Conservation (phyloP, 2,888 invertebrate species). For the Oxystoma pomonae region DNA sequence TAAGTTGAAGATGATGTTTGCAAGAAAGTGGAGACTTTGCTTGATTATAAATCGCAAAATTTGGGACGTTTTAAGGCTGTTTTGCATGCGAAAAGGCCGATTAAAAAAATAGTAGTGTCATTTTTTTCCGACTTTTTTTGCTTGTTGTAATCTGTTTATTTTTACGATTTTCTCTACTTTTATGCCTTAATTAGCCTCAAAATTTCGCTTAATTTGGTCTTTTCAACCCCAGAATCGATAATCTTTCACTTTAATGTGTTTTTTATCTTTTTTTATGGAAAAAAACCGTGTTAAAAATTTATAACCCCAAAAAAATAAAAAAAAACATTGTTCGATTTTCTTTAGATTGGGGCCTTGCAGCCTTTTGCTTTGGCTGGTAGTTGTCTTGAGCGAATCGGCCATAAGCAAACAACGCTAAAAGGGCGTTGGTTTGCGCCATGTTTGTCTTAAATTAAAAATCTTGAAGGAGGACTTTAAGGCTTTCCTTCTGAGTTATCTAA, state of each 20-base stretch:
- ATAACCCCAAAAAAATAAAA: conserved; percentile 49
- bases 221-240: conserved; percentile 14
- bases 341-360: conserved; percentile 18
- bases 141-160: conserved; percentile 39
- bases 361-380: conserved; percentile 5
- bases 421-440: conserved; percentile 50
- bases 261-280: conserved; percentile 29
- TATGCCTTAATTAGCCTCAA: conserved; percentile 26
- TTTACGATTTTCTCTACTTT: conserved; percentile 33
- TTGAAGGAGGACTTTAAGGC: conserved; percentile 1
- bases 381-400: conserved; percentile 14
- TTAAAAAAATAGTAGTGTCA: conserved; percentile 46
- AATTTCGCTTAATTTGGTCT: conserved; percentile 8
- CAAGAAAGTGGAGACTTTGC: conserved; percentile 27
- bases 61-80: conserved; percentile 28
- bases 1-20: conserved; percentile 39
- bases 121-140: conserved; percentile 38
- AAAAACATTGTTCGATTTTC: conserved; percentile 33
- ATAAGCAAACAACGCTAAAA: conserved; percentile 23
- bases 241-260: conserved; percentile 24
- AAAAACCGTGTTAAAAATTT: conserved; percentile 46
- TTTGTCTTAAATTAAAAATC: conserved; percentile 41
- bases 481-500: background rate
- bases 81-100: conserved; percentile 34
- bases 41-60: conserved; percentile 24